phyloP scores from a whole-genome alignment of 2,888 invertebrate genomes.

The Drosophila neoperkinsi region DNA sequence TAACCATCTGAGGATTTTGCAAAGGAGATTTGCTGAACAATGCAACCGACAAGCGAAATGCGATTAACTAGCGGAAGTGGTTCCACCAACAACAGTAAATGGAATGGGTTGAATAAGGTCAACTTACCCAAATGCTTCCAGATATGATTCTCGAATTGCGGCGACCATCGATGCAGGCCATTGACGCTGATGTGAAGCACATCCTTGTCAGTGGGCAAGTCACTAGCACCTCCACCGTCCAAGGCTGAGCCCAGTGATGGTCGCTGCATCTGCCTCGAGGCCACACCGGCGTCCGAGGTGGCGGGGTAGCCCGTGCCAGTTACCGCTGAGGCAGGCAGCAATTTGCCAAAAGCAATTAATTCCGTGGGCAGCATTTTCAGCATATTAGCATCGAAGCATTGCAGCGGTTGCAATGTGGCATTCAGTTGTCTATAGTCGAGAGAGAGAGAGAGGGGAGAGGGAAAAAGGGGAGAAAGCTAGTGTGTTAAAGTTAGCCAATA shows the following conservation, averaged over 20 bases:
- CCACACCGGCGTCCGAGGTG: conserved; percentile 35
- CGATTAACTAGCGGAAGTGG: conserved; percentile 63
- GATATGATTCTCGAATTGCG: conserved; percentile 84
- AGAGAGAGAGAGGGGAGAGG: neutral
- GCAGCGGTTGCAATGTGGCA: conserved; percentile 83
- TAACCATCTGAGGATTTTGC: too few species aligned
- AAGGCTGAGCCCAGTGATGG: conserved; percentile 38
- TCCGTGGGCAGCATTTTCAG: conserved; percentile 84
- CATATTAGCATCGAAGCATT: conserved; percentile 84
- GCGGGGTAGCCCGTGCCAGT: conserved; percentile 12
- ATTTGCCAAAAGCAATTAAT: conserved; percentile 85
- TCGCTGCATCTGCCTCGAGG: conserved; percentile 59
- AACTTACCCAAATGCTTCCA: conserved; percentile 85
- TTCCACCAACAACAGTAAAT: conserved; percentile 5
- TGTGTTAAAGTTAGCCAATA: conserved; percentile 26
- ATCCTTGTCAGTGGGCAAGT: conserved; percentile 65
- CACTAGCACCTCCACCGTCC: conserved; percentile 7
- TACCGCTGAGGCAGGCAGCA: conserved; percentile 73
- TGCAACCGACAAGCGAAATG: conserved; percentile 60
- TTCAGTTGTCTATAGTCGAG: conserved; percentile 82
- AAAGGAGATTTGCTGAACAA: conserved; percentile 64
- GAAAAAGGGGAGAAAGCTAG: neutral
- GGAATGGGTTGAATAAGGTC: neutral
- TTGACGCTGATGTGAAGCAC: conserved; percentile 83
- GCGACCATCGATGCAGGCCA: conserved; percentile 84